Conservation (phyloP, 2,888 invertebrate species). For the Ypsolopha sequella region DNA sequence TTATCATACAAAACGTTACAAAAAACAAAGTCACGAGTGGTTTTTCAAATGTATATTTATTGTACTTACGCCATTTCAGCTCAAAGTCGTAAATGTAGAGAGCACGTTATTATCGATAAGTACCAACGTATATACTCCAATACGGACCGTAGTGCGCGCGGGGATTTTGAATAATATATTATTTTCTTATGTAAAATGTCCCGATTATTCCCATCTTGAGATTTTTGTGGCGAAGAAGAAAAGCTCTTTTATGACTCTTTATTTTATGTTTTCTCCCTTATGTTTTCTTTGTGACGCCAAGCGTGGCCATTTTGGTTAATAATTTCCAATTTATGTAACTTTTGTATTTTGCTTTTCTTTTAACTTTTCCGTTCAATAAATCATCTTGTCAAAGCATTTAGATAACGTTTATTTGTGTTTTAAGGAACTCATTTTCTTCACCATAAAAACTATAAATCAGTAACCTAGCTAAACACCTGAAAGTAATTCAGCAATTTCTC, state of each 20-base stretch:
- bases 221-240: constrained; percentile 46
- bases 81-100: constrained; percentile 22
- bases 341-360: too few relatives aligned
- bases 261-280: constrained; percentile 41
- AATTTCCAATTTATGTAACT: too few relatives aligned
- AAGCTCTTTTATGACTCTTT: constrained; percentile 62
- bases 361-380: too few relatives aligned
- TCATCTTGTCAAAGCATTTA: too few relatives aligned
- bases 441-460: too few relatives aligned
- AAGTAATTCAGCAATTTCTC: too few relatives aligned
- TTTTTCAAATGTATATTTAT: constrained; percentile 5
- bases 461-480: too few relatives aligned
- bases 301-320: background rate
- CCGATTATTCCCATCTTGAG: constrained; percentile 65
- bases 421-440: too few relatives aligned
- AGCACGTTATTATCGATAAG: constrained; percentile 64
- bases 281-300: background rate
- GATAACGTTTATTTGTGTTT: too few relatives aligned
- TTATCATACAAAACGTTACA: too few relatives aligned
- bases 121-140: constrained; percentile 14
- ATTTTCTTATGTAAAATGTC: constrained; percentile 69
- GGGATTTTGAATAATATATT: constrained; percentile 70
- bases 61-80: constrained; percentile 16
- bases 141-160: constrained; percentile 49
- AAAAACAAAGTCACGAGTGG: too few relatives aligned